Percentiles rank a stretch among this genome's conserved stretches.
phyloP scores from a whole-genome alignment of 2,113 vertebrate species.

The Chlorodrepanis virens region DNA sequence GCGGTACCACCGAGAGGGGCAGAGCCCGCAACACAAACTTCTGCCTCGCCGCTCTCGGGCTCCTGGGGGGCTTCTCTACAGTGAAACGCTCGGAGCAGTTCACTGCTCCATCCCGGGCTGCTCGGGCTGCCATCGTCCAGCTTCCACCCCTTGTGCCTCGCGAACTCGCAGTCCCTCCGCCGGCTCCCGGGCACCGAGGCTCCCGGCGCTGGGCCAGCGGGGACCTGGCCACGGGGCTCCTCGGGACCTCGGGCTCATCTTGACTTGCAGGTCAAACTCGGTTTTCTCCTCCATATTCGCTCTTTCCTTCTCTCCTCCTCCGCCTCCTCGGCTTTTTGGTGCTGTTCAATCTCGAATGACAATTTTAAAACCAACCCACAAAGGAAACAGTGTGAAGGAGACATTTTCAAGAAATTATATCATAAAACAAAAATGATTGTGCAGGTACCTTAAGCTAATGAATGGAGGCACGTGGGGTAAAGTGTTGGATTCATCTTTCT shows the following conservation, averaged over 20 bases:
- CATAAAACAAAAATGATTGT: background rate
- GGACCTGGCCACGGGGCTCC: background rate
- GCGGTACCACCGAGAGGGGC: background rate
- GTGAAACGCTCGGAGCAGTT: background rate
- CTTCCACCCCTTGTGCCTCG: background rate
- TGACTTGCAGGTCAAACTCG: background rate
- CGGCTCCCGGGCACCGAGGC: background rate
- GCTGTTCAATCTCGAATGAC: slow-evolving; percentile 11
- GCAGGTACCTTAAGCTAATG: background rate
- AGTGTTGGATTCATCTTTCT: background rate
- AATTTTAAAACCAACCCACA: slow-evolving; percentile 38
- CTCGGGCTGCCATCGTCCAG: background rate
- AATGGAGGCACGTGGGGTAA: background rate
- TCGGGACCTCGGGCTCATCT: background rate
- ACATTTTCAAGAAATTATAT: background rate
- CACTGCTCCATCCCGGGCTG: background rate
- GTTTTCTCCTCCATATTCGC: slow-evolving; percentile 12
- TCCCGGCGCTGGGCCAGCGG: background rate
- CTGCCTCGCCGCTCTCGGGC: background rate
- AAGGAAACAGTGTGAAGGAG: slow-evolving; percentile 5
- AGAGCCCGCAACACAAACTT: background rate
- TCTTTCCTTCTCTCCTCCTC: slow-evolving; percentile 32
- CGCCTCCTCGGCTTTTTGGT: slow-evolving; percentile 20
- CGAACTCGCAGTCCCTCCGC: background rate
- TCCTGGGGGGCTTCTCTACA: background rate